Percentiles rank a stretch among this genome's conserved stretches.
These are phyloP conservation scores for Drosophila ustulata DNA, from an alignment of 2,888 invertebrate species.

Conservation along the genomic window DNA sequence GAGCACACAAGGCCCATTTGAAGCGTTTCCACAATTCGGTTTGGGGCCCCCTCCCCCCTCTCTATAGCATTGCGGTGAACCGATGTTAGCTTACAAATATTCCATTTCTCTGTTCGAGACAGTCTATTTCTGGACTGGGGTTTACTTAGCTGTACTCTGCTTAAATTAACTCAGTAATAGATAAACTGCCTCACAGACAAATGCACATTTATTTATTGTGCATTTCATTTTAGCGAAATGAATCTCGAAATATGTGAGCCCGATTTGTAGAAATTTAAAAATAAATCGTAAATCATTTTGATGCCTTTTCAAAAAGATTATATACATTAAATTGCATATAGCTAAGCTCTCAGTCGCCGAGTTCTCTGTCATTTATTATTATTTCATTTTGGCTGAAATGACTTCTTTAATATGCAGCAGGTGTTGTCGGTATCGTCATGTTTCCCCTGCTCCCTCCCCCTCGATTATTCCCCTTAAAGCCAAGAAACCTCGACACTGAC, in stretches of 20 bases:
- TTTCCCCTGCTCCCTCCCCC: conserved; percentile 10
- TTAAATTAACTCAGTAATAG: conserved; percentile 17
- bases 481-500: conserved; percentile 48
- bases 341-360: background rate
- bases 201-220: background rate
- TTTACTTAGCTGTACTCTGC: conserved; percentile 17
- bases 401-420: conserved; percentile 33
- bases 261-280: background rate
- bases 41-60: background rate
- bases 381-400: conserved; percentile 5
- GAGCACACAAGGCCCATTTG: conserved; percentile 48
- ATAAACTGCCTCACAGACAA: background rate
- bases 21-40: conserved; percentile 22
- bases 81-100: conserved; percentile 10
- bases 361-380: background rate
- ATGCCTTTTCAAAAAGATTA: background rate
- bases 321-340: background rate
- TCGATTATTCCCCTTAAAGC: background rate
- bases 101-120: conserved; percentile 1
- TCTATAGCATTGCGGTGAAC: background rate
- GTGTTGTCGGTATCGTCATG: conserved; percentile 1
- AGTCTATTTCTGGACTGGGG: conserved; percentile 38
- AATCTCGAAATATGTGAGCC: background rate
- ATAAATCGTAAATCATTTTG: background rate
- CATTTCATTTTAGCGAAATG: background rate